Base-by-base conservation (phyloP, 2,888 invertebrate genomes). In the Epinotia bilunana region DNA sequence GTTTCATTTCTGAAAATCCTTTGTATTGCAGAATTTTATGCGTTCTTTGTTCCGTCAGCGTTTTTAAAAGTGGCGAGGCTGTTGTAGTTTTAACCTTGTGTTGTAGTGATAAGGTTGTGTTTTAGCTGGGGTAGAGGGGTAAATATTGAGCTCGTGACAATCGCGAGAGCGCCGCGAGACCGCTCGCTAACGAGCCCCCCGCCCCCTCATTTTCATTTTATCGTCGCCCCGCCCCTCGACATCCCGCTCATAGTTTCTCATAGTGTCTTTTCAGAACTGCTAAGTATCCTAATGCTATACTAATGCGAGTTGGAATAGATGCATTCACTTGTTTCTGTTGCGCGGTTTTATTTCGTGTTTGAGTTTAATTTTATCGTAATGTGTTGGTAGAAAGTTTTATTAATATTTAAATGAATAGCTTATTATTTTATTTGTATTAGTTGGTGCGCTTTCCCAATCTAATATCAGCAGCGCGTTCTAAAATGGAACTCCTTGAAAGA, bases 11-110 rank as follows among this genome's bases (percentile, higher is more conserved):
- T 88, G 88, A 90, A 91, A 92, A 88, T 90, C 90, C 91, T 92
- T 91, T 92, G 92, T 91, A 89, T 86, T 89, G 90, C 88, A 89
- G 86, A 89, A 87, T 90, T 92, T 91, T 91, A 91, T 90, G 88
- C 88, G 88, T 89, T 90, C 90, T 90, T 91, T 92, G 90, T 91
- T 88, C 84, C 85, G 83, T 82, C 84, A 85, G 86, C 83, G 84
- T 88, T 90, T 89, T 89, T 84, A 85, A 86, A 84, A 80, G 78
- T 73, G 53, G 53, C 67, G 33, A 43, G 71, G 74, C 11, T 72
- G 67, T 18, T 39, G 77, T 46, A 86, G 73, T 84, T 83, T 85
- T 65, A 74, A 79, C 86, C 82, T 81, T 90, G 85, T 72, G 18
- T 2, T 18, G 53, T 16, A n/a, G 1, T 0, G 5, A 18, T 87